A percentile compares a stretch with the other conserved stretches of the same genome.
These are phyloP conservation scores for Doryteuthis pealeii DNA, from an alignment of 1,140 invertebrate species.

Conservation along the genomic window DNA sequence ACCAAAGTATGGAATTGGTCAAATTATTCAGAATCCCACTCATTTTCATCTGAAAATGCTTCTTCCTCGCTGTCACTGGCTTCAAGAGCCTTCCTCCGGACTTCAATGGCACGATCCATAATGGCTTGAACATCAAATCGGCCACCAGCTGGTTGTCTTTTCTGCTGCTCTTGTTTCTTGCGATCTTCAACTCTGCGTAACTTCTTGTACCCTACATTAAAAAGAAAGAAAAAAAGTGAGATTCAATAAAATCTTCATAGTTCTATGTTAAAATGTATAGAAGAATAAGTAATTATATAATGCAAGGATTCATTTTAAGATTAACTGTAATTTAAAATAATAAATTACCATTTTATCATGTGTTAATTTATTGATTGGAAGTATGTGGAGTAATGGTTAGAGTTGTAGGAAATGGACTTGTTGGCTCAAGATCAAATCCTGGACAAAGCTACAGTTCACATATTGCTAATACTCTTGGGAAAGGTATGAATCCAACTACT, in stretches of 20 bases:
- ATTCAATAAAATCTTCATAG: not conserved
- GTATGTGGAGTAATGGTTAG: no score
- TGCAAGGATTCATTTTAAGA: no score
- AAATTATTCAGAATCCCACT: slow-evolving; percentile 35
- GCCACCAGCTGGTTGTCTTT: slow-evolving; percentile 66
- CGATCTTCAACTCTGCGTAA: slow-evolving; percentile 90
- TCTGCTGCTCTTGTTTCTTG: slow-evolving; percentile 74
- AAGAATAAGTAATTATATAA: no score
- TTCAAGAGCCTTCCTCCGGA: slow-evolving; percentile 87
- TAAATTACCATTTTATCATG: no score
- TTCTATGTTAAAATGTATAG: slow-evolving; percentile 19
- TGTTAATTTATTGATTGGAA: no score
- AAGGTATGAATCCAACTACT: no score
- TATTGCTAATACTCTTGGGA: no score
- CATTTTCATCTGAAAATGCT: slow-evolving; percentile 57
- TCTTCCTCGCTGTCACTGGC: slow-evolving; percentile 91
- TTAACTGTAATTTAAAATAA: no score
- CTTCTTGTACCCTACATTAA: slow-evolving; percentile 65
- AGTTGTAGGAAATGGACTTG: no score
- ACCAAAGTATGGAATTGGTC: slow-evolving; percentile 3
- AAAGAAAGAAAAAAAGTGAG: not conserved
- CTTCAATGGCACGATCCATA: slow-evolving; percentile 68
- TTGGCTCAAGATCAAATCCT: no score
- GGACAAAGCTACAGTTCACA: no score
- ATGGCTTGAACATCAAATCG: slow-evolving; percentile 91